Evolutionary conservation across 2,113 vertebrate species (phyloP).

Genomic region (Cairina moschata): DNA sequence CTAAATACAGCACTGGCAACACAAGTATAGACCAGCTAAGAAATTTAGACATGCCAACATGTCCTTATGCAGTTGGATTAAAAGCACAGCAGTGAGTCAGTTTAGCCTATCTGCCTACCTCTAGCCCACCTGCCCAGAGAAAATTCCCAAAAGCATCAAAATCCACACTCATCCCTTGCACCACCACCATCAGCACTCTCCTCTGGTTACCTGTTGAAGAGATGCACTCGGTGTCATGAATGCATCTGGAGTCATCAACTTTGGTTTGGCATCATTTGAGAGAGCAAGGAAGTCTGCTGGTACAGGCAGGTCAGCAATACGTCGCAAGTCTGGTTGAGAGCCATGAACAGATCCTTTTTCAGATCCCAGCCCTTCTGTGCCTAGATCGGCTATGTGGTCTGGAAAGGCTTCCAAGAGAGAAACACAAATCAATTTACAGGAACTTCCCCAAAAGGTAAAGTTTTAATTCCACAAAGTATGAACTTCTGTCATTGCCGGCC

Average conservation of each 20-base stretch:
- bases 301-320: constrained; percentile 86
- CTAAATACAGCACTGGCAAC: neutral
- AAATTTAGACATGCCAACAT: neutral
- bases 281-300: constrained; percentile 90
- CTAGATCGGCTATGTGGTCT: constrained; percentile 85
- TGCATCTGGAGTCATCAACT: constrained; percentile 97
- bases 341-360: constrained; percentile 85
- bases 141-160: neutral
- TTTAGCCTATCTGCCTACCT: neutral
- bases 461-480: neutral
- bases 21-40: neutral
- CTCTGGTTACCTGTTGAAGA: constrained; percentile 80
- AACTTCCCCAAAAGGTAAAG: neutral
- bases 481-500: neutral
- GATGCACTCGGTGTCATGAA: constrained; percentile 96
- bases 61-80: neutral
- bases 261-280: constrained; percentile 84
- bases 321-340: constrained; percentile 88
- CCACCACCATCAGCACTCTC: neutral
- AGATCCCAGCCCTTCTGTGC: constrained; percentile 80
- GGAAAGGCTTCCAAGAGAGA: constrained; percentile 79
- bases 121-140: neutral
- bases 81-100: neutral
- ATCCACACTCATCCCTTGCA: neutral
- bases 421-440: neutral